phyloP scores from a whole-genome alignment of 2,888 invertebrate genomes.

The Melanostoma mellinum region DNA sequence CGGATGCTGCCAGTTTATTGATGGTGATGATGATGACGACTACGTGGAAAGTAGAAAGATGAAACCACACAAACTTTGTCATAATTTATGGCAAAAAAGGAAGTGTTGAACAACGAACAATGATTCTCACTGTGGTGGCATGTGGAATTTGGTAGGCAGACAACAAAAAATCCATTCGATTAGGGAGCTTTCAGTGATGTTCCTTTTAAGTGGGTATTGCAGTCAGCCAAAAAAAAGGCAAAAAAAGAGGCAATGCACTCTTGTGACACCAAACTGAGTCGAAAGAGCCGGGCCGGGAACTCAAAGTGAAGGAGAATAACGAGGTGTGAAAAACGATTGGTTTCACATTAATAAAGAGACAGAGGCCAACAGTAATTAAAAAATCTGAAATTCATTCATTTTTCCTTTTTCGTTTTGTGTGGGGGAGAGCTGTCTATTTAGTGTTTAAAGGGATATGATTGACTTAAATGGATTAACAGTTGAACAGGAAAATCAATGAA shows the following conservation, averaged over 20 bases:
- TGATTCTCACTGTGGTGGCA: neutral
- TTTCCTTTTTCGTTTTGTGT: no score
- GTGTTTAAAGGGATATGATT: no score
- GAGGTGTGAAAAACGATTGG: no score
- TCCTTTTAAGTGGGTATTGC: conserved; percentile 18
- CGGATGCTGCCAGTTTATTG: neutral
- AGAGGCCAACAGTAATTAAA: no score
- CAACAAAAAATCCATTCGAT: conserved; percentile 6
- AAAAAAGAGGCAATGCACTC: neutral
- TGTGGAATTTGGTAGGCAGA: neutral
- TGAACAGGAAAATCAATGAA: no score
- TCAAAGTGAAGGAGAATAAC: no score
- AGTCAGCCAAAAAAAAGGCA: neutral
- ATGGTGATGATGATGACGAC: conserved; percentile 18
- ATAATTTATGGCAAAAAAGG: conserved; percentile 4
- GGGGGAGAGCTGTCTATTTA: no score
- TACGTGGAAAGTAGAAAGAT: neutral
- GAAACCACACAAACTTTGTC: neutral
- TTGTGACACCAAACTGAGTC: conserved; percentile 4
- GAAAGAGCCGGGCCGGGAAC: no score
- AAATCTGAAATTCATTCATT: no score
- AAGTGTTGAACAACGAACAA: neutral
- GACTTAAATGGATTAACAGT: no score
- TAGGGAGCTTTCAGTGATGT: conserved; percentile 12
- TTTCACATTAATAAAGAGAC: no score